phyloP scores from a whole-genome alignment of 2,113 vertebrate species.

The Actenoides hombroni region DNA sequence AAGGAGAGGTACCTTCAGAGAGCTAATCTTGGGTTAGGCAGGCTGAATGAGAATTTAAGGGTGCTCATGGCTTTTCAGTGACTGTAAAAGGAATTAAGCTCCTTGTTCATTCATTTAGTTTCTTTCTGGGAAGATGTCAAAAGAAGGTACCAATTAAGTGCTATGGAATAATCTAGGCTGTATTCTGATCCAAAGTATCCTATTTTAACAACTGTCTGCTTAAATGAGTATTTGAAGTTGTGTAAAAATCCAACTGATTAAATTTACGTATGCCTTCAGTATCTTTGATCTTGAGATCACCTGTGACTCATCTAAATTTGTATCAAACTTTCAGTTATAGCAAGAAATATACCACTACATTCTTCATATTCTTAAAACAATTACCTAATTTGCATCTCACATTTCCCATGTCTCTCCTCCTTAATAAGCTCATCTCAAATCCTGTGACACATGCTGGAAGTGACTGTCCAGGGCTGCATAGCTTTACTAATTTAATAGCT shows the following conservation, averaged over 20 bases:
- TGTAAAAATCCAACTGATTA: background rate
- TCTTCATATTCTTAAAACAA: background rate
- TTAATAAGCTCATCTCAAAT: constrained; percentile 46
- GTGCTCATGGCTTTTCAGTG: background rate
- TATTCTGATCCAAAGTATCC: background rate
- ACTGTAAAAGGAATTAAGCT: constrained; percentile 26
- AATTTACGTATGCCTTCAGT: accelerated
- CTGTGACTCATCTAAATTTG: background rate
- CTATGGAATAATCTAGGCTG: background rate
- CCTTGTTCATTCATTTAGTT: constrained; percentile 23
- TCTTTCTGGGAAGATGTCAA: background rate
- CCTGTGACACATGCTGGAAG: constrained; percentile 23
- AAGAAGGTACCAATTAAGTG: background rate
- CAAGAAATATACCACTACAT: background rate
- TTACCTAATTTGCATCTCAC: background rate
- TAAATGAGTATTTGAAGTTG: background rate
- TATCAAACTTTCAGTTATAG: background rate
- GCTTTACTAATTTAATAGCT: constrained; percentile 26
- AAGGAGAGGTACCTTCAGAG: background rate
- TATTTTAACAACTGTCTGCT: background rate
- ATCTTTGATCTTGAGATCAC: background rate
- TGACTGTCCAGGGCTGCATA: constrained; percentile 6
- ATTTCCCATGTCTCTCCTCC: background rate
- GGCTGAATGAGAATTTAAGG: background rate
- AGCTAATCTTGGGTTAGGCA: constrained; percentile 2